Base-by-base conservation (phyloP, 2,797 vertebrate genomes). In the Paguma larvata region DNA sequence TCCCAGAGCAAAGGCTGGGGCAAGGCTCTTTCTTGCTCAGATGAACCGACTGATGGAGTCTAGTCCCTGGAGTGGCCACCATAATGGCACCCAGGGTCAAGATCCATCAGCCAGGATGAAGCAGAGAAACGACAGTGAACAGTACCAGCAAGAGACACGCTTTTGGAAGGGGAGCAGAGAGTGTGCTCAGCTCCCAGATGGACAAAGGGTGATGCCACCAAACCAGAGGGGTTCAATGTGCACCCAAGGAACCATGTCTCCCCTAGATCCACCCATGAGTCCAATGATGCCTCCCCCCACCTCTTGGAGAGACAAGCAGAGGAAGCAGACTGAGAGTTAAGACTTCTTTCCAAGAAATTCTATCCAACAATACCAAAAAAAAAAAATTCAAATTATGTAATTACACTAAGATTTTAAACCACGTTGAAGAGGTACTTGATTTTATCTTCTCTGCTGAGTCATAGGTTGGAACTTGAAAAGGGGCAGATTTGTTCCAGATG, bases 101-200 rank as follows among this genome's bases (percentile, higher is more conserved):
- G 1, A 0, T 12, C 8, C 1, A 1, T 11, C 56, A 2, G 15
- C 27, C 34, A 53, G 32, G 11, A 83, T 19, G 38, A 34, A 18
- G 3, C 27, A 59, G 19, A 53, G 14, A 14, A 23, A 38, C 2
- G 1, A 30, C 0, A 12, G 1, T 0, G 14, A 21, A 21, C 1
- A 5, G 21, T 38, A 16, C 10, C 30, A 34, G 21, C 16, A 0
- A 75, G 12, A 46, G 3, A 4, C 32, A 2, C 0, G 0, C 25
- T 14, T 32, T 77, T 32, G 67, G 32, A 53, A 89, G 34, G 21
- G 15, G 0, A 0, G 12, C 12, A 7, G 14, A 14, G 34, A 18
- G 44, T 4, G 13, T 13, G 44, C 3, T 19, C 0, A 27, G 15
- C 2, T 44, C 27, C 14, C 6, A 13, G 27, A 3, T 0, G 32